Conservation (phyloP, 2,888 invertebrate species). For the Leptogaster cylindrica region DNA sequence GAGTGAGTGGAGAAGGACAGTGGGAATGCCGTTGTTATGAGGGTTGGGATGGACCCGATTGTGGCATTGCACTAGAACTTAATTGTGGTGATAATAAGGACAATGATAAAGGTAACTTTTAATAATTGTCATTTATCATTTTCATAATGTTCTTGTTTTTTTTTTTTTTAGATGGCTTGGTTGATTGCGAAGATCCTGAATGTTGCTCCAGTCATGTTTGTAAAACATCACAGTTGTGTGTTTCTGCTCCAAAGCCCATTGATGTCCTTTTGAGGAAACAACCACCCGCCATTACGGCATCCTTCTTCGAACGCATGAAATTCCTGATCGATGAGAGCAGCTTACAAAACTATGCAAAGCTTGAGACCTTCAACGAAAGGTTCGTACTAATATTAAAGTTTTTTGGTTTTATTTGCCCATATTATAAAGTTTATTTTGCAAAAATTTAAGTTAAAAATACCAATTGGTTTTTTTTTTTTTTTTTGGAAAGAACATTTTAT, state of each 20-base stretch:
- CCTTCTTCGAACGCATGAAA: conserved; percentile 97
- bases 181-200: conserved; percentile 98
- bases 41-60: conserved; percentile 95
- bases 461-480: conserved; percentile 23
- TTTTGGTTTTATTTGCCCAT: conserved; percentile 49
- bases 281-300: conserved; percentile 94
- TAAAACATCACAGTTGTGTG: conserved; percentile 87
- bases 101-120: conserved; percentile 89
- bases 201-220: conserved; percentile 88
- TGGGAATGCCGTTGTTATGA: conserved; percentile 96
- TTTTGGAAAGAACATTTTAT: too few species aligned
- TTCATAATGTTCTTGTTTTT: neutral
- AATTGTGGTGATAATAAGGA: conserved; percentile 93
- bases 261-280: conserved; percentile 95
- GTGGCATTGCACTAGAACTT: conserved; percentile 89
- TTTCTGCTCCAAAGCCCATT: conserved; percentile 93
- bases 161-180: conserved; percentile 79
- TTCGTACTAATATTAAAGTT: conserved; percentile 67
- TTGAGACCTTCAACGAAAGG: conserved; percentile 97
- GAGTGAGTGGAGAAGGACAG: conserved; percentile 78
- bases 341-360: conserved; percentile 95
- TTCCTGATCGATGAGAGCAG: conserved; percentile 98
- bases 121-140: neutral
- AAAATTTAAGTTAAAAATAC: conserved; percentile 42
- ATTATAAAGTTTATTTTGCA: conserved; percentile 37